Evolutionary conservation across 2,113 vertebrate species (phyloP), one percentile per base, ranked within the genome.

Genomic region (Centropus unirufus): DNA sequence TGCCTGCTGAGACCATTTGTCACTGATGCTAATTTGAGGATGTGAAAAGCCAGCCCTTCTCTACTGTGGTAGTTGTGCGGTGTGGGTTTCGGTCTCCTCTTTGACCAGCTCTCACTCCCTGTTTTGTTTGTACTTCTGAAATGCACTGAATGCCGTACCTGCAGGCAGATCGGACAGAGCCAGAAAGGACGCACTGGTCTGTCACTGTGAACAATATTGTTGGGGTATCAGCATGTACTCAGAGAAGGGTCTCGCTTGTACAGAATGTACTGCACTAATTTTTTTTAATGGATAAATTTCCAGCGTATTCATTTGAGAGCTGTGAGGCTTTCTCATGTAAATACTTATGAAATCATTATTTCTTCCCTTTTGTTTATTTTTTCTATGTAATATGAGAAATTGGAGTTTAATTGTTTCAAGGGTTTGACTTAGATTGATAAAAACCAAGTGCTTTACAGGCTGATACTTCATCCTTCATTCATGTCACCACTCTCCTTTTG

Each of bases 381-480:
- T 54, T 54, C 70, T 82, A 54, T 3, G 14, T 85, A 47, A 73
- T 36, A 27, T 16, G 40, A 94, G 75, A 94, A 87, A 88, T 74
- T 90, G 59, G 22, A 7, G 26, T 22, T 64, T 83, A 75, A 73
- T 81, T 36, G 13, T 40, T 69, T 17, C 59, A 36, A 91, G 27
- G 24, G 32, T 34, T 69, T 83, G 36, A 73, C 74, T 89, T 61
- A 87, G 66, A 75, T 32, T 80, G 89, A 91, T 85, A 85, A 91
- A 94, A 94, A 6, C 29, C 47, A 36, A 87, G 36, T 6, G 12
- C 36, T 89, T 75, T 68, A 34, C 23, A 61, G 42, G 27, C 78
- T 83, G 78, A 77, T 42, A 57, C 67, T 85, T 83, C 77, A 77
- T 91, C 77, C 83, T 87, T 96, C 87, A 73, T 83, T 93, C 70